phyloP scores from a whole-genome alignment of 2,113 vertebrate genomes.

The Morone chrysops region DNA sequence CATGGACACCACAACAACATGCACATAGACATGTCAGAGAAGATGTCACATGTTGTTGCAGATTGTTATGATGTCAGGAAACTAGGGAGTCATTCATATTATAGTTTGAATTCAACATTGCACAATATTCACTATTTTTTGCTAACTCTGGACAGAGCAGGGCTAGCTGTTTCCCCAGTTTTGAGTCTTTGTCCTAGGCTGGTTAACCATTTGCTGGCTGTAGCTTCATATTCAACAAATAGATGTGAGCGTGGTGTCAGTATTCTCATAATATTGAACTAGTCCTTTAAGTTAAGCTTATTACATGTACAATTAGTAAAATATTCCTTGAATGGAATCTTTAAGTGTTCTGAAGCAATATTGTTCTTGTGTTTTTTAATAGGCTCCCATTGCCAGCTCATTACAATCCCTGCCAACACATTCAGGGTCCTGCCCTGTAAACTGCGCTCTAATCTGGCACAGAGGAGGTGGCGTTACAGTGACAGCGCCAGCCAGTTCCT shows the following conservation, averaged over 20 bases:
- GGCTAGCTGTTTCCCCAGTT: neutral
- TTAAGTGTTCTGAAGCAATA: neutral
- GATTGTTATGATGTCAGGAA: neutral
- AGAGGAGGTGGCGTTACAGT: conserved; percentile 86
- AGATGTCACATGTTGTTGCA: neutral
- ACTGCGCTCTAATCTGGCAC: conserved; percentile 90
- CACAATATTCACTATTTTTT: neutral
- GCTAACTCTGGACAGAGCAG: neutral
- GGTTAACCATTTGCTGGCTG: neutral
- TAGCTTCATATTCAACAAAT: neutral
- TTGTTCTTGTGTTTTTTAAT: conserved; percentile 10
- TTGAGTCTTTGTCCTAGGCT: neutral
- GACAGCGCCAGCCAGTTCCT: conserved; percentile 82
- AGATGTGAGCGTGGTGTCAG: neutral
- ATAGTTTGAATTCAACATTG: neutral
- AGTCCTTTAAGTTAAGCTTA: neutral
- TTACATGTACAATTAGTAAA: neutral
- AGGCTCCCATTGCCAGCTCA: conserved; percentile 78
- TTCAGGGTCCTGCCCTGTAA: conserved; percentile 88
- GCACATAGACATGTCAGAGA: conserved; percentile 6
- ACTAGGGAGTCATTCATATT: neutral
- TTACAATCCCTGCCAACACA: conserved; percentile 84
- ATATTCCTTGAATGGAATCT: neutral
- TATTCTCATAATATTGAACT: neutral
- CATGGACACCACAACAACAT: neutral